Evolutionary conservation across 2,797 vertebrate species (phyloP), one percentile per base, ranked within the genome.

Genomic region (Remorina albescens): DNA sequence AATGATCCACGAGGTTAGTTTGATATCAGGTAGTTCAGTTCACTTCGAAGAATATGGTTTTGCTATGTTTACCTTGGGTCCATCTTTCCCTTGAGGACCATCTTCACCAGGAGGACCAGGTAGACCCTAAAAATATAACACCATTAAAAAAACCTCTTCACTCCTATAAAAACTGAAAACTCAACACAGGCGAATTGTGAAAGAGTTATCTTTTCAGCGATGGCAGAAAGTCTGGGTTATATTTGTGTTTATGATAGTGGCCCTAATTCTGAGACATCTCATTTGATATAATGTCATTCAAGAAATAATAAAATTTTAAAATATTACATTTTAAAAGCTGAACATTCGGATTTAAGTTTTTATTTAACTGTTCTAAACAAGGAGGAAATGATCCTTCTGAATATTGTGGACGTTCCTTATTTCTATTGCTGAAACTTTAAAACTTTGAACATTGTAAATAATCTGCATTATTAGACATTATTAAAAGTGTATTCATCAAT

Each of bases 81-180:
- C 97, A 85, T 99, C 97, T 94, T 96, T 97, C 61, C 98, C 98
- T 90, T 98, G 98, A 82, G 92, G 73, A 47, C 98, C 98, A 0
- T 98, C 97, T 95, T 99, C 98, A 75, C 98, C 97, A 56, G 94
- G 71, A 71, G 94, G 92, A 86, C 98, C 98, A 57, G 94, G 93
- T 78, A 90, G 89, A 86, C 98, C 98, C 98, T 99, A 50, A 6
- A 67, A 81, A 85, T 18, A 91, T 32, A 82, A 25, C 2, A 80
- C 18, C 23, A 42, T 59, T 63, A 61, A 66, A 11, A 75, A 10
- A 26, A 54, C 2, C 1, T 44, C 19, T 60, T 51, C 12, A 64
- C 10, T 46, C 9, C 12, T 25, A 19, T 32, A 67, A 50, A 70
- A 41, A 50, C 18, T 57, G 19, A 41, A 25, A 65, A 32, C 8